Conservation (phyloP, 2,797 vertebrate genomes). For the Nannoperca australis region DNA sequence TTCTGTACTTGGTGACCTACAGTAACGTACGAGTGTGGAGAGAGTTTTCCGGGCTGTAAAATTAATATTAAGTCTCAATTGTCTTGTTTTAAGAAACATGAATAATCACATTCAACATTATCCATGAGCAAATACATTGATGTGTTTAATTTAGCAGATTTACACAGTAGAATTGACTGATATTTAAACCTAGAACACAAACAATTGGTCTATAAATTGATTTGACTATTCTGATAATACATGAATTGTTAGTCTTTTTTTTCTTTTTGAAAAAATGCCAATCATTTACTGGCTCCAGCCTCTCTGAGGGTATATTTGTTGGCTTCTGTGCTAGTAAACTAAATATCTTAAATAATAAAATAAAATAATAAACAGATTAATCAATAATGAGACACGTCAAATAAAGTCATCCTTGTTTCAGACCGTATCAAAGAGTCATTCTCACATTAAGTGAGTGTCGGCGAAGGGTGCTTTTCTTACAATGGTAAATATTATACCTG, state of each 20-base stretch:
- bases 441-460: neutral
- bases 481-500: neutral
- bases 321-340: neutral
- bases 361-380: neutral
- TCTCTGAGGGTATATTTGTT: neutral
- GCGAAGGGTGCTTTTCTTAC: neutral
- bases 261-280: too few relatives aligned
- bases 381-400: neutral
- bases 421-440: neutral
- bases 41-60: neutral
- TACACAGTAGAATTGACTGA: neutral
- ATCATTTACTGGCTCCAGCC: neutral
- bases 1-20: neutral
- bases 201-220: neutral
- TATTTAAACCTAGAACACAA: neutral
- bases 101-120: neutral
- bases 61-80: neutral
- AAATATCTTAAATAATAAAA: neutral
- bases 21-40: neutral
- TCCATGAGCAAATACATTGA: neutral
- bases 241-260: neutral
- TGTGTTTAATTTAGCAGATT: neutral
- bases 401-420: neutral
- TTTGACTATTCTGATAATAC: neutral
- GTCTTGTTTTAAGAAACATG: neutral